phyloP scores from a whole-genome alignment of 2,113 vertebrate species.

The Mesoclemmys tuberculata region DNA sequence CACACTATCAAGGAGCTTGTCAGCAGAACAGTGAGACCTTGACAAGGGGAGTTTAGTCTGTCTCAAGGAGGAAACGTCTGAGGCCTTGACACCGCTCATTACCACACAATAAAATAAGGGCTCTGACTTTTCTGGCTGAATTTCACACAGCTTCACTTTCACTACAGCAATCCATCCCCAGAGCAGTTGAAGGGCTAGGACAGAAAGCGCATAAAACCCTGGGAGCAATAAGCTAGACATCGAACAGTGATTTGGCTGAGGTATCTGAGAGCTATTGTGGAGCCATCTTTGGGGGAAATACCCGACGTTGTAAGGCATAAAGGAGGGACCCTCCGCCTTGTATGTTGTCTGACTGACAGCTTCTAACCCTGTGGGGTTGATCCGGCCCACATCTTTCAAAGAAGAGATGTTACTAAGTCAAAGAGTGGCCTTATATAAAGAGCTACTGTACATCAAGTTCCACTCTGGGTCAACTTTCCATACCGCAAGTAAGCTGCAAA shows the following conservation, averaged over 20 bases:
- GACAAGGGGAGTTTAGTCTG: neutral
- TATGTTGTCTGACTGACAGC: neutral
- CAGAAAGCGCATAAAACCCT: neutral
- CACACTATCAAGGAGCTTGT: neutral
- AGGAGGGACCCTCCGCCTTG: neutral
- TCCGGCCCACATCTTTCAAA: neutral
- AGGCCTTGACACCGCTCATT: neutral
- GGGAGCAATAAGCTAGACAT: neutral
- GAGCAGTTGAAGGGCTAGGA: too few species aligned
- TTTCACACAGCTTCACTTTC: neutral
- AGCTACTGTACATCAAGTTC: neutral
- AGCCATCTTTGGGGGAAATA: neutral
- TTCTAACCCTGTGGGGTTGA: fast-evolving
- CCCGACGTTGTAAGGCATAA: neutral
- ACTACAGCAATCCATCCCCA: neutral
- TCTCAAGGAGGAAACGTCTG: neutral
- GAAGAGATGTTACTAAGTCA: neutral
- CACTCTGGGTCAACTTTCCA: neutral
- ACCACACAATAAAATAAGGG: neutral
- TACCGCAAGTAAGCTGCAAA: neutral
- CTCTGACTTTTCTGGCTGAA: neutral
- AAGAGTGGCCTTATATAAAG: neutral
- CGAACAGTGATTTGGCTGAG: neutral
- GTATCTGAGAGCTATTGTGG: fast-evolving
- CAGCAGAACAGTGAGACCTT: neutral